Base-by-base conservation (phyloP, 2,888 invertebrate genomes). In the Lissocephala sabroskyi region DNA sequence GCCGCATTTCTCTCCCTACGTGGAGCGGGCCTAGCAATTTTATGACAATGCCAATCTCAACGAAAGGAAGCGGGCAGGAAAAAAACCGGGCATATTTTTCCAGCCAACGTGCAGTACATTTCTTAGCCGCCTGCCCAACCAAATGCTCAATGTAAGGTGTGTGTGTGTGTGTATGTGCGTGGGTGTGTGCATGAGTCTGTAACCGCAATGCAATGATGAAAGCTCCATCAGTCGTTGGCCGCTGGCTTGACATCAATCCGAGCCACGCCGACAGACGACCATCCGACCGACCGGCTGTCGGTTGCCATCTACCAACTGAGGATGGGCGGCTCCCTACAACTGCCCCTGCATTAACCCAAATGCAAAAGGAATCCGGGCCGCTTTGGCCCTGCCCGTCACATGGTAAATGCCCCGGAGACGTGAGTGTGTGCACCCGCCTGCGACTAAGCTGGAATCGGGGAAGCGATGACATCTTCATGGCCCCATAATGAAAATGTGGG, bases 11-110 rank as follows among this genome's bases (percentile, higher is more conserved):
- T 35, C 35, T 7, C 35, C 3, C 16, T 4, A 5, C 14, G 26
- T 14, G 41, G 50, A 42, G 19, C 30, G 36, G 14, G 44, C 32
- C n/a, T n/a, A n/a, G 32, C 44, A 50, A 59, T 73, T 76, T 76
- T 75, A 77, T 71, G 78, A 77, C 76, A 71, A 77, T 75, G 68
- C 68, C 71, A 71, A 71, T 71, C 73, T 75, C 56, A 55, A 59
- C 62, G 47, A 61, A 58, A 52, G 51, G 53, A 45, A 47, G 26
- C 4, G 23, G 23, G 7, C 4, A 23, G 23, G 3, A 23, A 29
- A 62, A 77, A 75, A 74, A 58, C 67, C 53, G 58, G 71, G 71
- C 70, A 74, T 60, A 77, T 74, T 70, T 74, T 52, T 35, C 67
- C 55, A 45, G 46, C 56, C 54, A 63, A 71, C 68, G 75, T 71